phyloP scores from a whole-genome alignment of 2,113 vertebrate species.

The Alligator mississippiensis region DNA sequence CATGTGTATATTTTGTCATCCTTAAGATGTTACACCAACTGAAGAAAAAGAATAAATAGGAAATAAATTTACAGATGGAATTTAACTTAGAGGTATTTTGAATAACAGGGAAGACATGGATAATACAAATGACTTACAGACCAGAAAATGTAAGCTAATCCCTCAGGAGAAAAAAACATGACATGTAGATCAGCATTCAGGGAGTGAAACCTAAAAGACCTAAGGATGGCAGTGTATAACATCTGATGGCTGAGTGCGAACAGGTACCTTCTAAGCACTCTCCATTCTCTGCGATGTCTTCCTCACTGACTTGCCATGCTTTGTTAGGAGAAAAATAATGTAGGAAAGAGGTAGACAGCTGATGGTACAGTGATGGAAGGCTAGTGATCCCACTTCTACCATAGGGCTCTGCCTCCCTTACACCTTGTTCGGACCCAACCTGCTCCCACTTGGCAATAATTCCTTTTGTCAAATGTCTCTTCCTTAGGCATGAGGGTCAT shows the following conservation, averaged over 20 bases:
- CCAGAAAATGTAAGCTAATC: neutral
- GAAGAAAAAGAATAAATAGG: neutral
- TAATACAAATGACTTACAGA: neutral
- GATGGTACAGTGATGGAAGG: too few relatives aligned
- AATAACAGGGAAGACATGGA: neutral
- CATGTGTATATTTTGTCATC: neutral
- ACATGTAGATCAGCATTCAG: neutral
- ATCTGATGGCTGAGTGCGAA: neutral
- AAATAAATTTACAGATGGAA: slow-evolving; percentile 7
- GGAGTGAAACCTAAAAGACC: neutral
- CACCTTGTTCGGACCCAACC: too few relatives aligned
- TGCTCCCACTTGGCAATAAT: too few relatives aligned
- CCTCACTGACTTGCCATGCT: too few relatives aligned
- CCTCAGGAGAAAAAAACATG: neutral
- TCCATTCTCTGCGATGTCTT: neutral
- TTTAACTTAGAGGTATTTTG: neutral
- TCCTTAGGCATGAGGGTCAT: too few relatives aligned
- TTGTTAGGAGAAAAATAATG: too few relatives aligned
- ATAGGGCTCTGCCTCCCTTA: too few relatives aligned
- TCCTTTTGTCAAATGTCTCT: too few relatives aligned
- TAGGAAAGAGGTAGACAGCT: too few relatives aligned
- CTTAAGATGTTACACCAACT: neutral
- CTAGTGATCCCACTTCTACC: too few relatives aligned
- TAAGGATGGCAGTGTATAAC: neutral
- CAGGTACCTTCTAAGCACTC: neutral